Conservation (phyloP, 2,113 vertebrate species). For the Paradoxurus hermaphroditus region DNA sequence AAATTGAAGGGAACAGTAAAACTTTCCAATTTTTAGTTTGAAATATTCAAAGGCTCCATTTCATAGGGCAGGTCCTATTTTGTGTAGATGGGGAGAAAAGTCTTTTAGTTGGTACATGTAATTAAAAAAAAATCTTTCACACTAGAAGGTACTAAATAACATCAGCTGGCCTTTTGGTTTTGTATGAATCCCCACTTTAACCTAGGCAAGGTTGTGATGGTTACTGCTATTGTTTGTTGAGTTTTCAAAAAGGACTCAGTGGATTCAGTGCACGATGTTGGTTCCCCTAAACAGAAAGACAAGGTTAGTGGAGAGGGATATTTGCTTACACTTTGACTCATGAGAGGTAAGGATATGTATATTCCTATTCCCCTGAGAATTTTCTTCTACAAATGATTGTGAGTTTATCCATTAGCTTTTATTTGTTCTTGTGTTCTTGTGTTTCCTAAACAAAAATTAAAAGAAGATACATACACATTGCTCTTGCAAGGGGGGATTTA, state of each 20-base stretch:
- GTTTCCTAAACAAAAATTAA: not conserved
- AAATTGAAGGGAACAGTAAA: not conserved
- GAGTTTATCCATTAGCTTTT: not conserved
- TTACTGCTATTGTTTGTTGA: not conserved
- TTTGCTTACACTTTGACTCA: not conserved
- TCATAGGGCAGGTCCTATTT: not conserved
- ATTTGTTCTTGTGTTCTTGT: conserved; percentile 11
- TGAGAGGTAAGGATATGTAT: not conserved
- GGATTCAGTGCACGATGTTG: not conserved
- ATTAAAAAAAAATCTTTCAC: not conserved
- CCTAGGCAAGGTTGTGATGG: not conserved
- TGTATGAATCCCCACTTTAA: not conserved
- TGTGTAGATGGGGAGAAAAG: not conserved
- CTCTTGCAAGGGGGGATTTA: not conserved
- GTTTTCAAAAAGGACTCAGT: not conserved
- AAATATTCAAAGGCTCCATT: not conserved
- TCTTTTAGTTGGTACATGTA: not conserved
- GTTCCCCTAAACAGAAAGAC: not conserved
- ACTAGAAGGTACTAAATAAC: not conserved
- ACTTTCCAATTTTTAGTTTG: not conserved
- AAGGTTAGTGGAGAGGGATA: not conserved
- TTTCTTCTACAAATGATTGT: conserved; percentile 15
- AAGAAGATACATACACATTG: not conserved
- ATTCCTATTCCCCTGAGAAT: not conserved
- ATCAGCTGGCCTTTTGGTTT: not conserved